Base-by-base conservation (phyloP, 2,113 vertebrate genomes). In the Uropsilus gracilis region DNA sequence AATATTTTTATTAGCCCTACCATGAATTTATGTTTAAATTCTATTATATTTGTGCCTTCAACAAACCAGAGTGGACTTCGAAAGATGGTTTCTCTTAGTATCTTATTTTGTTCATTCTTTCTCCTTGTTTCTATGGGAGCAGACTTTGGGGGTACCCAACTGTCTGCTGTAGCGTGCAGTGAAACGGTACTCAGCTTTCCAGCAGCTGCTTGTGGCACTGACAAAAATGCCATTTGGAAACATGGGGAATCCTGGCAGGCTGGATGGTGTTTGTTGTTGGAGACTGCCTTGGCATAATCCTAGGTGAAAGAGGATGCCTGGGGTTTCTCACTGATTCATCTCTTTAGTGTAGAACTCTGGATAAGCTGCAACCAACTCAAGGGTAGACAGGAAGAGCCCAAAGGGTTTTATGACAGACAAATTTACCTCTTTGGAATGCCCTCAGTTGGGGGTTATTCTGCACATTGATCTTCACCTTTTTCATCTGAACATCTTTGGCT, bases 401-500 rank as follows among this genome's bases (percentile, higher is more conserved):
- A 39, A 61, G 82, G 85, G 89, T 72, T 69, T 96, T 46, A 53
- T 90, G 91, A 68, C 26, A 46, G 90, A 73, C 0, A 11, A 78
- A 44, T 34, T 48, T 64, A 42, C 46, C 37, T 66, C 66, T 97
- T 59, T 93, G 84, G 96, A 30, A 93, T 91, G 72, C 44, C 48
- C 68, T 81, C 72, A n/a, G 44, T n/a, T 80, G 91, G n/a, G 55
- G 55, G 80, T 97, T 90, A 75, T 94, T 86, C 89, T 30, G 48
- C 84, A 84, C 78, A 68, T n/a, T 90, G 61, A 86, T 95, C 83
- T 34, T 95, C 69, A n/a, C n/a, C 63, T 77, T 85, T 96, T 94
- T 82, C 77, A 87, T 85, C 68, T 83, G 63, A 95, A 91, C 66
- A 86, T 48, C 30, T 80, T 85, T 88, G 77, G 82, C 90, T 96